Evolutionary conservation across 2,888 invertebrate genomes (phyloP).

Genomic region (Scaeva pyrastri): DNA sequence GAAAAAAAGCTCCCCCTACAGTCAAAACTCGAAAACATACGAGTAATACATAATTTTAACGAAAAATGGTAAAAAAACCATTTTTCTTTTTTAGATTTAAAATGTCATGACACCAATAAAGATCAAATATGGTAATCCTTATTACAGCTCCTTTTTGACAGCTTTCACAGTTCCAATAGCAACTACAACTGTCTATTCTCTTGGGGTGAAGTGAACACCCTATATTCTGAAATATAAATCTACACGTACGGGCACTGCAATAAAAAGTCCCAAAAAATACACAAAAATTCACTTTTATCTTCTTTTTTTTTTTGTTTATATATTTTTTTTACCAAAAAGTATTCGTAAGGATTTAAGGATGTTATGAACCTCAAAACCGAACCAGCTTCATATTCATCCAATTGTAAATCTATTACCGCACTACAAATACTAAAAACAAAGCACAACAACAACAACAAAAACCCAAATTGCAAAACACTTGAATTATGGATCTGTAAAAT

Average conservation of each 20-base stretch:
- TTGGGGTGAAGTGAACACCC: not conserved
- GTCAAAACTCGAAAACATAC: no score
- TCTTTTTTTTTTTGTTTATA: not conserved
- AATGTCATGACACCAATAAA: no score
- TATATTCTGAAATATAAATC: not conserved
- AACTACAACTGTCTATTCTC: no score
- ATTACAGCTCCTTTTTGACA: no score
- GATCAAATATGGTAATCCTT: no score
- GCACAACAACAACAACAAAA: slow-evolving; percentile 17
- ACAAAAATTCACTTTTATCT: not conserved
- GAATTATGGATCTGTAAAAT: slow-evolving; percentile 43
- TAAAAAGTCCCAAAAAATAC: not conserved
- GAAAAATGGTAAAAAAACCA: no score
- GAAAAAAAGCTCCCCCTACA: no score
- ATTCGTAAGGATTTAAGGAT: slow-evolving; percentile 39
- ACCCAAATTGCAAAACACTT: slow-evolving; percentile 46
- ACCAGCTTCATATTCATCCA: slow-evolving; percentile 27
- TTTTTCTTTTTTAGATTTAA: no score
- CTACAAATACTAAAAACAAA: not conserved
- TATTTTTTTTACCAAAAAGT: slow-evolving; percentile 17
- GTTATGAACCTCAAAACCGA: slow-evolving; percentile 13
- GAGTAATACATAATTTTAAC: no score
- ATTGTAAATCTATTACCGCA: slow-evolving; percentile 61
- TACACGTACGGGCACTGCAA: not conserved
- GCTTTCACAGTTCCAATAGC: no score